A percentile compares a stretch with the other conserved stretches of the same genome.
These are phyloP conservation scores for Hedya salicella DNA, from an alignment of 2,888 invertebrate species.

Conservation along the genomic window DNA sequence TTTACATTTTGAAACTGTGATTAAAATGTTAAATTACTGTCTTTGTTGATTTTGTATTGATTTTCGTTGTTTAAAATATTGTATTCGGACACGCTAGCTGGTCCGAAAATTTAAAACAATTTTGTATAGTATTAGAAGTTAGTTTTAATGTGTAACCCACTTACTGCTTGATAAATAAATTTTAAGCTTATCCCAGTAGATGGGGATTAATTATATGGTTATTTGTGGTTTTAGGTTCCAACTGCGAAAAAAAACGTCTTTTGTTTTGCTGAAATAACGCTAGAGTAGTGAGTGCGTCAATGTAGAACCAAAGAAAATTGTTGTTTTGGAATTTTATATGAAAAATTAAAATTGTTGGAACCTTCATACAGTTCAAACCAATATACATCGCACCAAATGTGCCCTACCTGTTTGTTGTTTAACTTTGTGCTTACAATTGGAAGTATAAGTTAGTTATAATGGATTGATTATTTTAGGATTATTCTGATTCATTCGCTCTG, in stretches of 20 bases:
- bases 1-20: constrained; percentile 9
- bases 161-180: constrained; percentile 16
- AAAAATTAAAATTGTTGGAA: constrained; percentile 53
- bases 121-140: constrained; percentile 1
- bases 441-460: constrained; percentile 6
- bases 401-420: constrained; percentile 17
- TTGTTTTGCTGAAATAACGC: constrained; percentile 51
- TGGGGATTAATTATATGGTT: background rate
- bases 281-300: constrained; percentile 56
- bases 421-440: background rate
- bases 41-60: constrained; percentile 16
- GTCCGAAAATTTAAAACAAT: background rate
- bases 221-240: constrained; percentile 45
- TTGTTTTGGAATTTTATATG: constrained; percentile 47
- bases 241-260: constrained; percentile 49
- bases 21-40: constrained; percentile 16
- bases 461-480: background rate
- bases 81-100: background rate
- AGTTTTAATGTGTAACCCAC: constrained; percentile 23
- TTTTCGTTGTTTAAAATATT: constrained; percentile 13
- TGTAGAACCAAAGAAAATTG: constrained; percentile 60
- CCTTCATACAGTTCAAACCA: constrained; percentile 46
- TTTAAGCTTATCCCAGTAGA: constrained; percentile 5
- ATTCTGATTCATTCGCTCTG: constrained; percentile 1
- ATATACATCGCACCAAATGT: constrained; percentile 42